Base-by-base conservation (phyloP, 2,888 invertebrate genomes). In the Sclerodermus sp. region DNA sequence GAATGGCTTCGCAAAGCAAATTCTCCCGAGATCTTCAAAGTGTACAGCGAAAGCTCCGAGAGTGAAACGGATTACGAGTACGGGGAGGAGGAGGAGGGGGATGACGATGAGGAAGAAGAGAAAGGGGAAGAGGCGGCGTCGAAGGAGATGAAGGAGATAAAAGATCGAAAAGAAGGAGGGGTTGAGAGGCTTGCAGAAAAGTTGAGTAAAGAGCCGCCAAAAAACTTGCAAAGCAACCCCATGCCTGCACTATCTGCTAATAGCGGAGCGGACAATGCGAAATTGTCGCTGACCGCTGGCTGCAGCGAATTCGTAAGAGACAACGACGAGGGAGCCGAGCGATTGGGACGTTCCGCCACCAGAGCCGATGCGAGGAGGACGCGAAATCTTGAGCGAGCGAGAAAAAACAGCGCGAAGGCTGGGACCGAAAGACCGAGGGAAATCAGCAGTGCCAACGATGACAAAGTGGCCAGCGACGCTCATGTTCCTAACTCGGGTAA, bases 141-240 rank as follows among this genome's bases (percentile, higher is more conserved):
- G n/a, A 52, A 57, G 14, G 50, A 55, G 42, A 56, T 58, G 39
- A 60, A 58, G 39, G n/a, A n/a, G n/a, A n/a, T n/a, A n/a, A n/a
- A n/a, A n/a, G n/a, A n/a, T n/a, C n/a, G n/a, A n/a, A n/a, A n/a
- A n/a, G n/a, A n/a, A n/a, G n/a, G n/a, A n/a, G n/a, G n/a, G n/a
- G n/a, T n/a, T n/a, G n/a, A 23, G 23, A 23, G 23, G 8, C 3
- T 23, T 23, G 62, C 64, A 43, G 58, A 67, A 29, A 58, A 69
- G 42, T 55, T 58, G 17, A 60, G 62, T 9, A 65, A 67, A 13
- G 62, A 70, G 72, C 71, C 69, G 77, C 71, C 80, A 81, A 81
- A 81, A 82, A 82, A 82, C 82, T 81, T 78, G 81, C 67, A 78
- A 76, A 73, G 81, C 81, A 81, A 81, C 81, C 82, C 81, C 81